Base-by-base conservation (phyloP, 2,888 invertebrate species). In the Amphipyra berbera region DNA sequence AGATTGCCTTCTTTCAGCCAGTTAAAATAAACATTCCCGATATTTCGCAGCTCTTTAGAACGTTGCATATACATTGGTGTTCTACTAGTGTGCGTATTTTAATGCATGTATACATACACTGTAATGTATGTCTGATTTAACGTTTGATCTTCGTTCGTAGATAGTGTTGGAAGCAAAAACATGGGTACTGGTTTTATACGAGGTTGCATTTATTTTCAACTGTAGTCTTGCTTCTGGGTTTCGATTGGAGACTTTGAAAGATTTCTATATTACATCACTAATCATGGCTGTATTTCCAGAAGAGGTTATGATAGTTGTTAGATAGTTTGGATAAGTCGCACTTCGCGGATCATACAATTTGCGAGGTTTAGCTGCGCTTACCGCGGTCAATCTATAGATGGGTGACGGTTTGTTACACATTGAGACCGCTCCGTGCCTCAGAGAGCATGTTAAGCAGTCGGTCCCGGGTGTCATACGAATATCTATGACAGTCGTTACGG, bases 1-100 rank as follows among this genome's bases (percentile, higher is more conserved):
- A 94, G 92, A 94, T 93, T 94, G 93, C 93, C 94, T 94, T 94
- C 94, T 94, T 94, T 94, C 93, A 89, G 87, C 83, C 89, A 89
- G 90, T 87, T 88, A 90, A 94, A 92, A 94, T 93, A 95, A 94
- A 95, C 94, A 93, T 85, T 80, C 71, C 62, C 84, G 94, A 94
- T 92, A 92, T 92, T 92, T 90, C 86, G 83, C 92, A 92, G 93
- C 90, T 89, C 92, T 90, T 90, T 89, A 86, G 79, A 82, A 79
- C 76, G 82, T 88, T 85, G 56, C 71, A 46, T 78, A 83, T 83
- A 82, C 82, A 78, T 76, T 33, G 62, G 46, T 48, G 50, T 57
- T 58, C 65, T 63, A 68, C 63, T 54, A 65, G 72, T 76, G 79
- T 70, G 73, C 46, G 65, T 62, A 60, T 67, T 70, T 73, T 78